These are phyloP conservation scores for Caerostris darwini DNA, from an alignment of 1,140 invertebrate genomes.

Conservation along the genomic window DNA sequence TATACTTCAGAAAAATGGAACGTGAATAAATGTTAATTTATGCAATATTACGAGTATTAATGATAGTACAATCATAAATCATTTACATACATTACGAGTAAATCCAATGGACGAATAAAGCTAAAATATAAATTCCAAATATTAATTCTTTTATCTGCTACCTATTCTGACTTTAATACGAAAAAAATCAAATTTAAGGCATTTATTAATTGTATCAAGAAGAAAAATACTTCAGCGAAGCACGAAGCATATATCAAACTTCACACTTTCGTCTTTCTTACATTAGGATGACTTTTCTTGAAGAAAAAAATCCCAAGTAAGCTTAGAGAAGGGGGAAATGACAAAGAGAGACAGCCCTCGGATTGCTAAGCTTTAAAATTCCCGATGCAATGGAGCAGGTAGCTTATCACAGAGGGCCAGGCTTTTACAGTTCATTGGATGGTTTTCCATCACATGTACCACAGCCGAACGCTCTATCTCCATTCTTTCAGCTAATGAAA, in stretches of 20 bases:
- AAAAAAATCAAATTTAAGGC: background rate
- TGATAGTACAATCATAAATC: too few relatives aligned
- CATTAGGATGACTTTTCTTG: background rate
- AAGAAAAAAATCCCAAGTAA: slow-evolving; percentile 30
- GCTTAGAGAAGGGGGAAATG: background rate
- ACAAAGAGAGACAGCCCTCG: slow-evolving; percentile 41
- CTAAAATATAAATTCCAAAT: too few relatives aligned
- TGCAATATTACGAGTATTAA: too few relatives aligned
- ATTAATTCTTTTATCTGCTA: too few relatives aligned
- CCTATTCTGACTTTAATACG: too few relatives aligned
- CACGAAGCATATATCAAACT: slow-evolving; percentile 5
- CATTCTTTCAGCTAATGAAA: slow-evolving; percentile 49
- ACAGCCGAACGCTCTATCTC: background rate
- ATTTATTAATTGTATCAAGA: background rate
- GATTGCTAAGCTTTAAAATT: slow-evolving; percentile 68
- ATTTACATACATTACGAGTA: too few relatives aligned
- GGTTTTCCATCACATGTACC: slow-evolving; percentile 49
- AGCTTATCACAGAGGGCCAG: slow-evolving; percentile 51
- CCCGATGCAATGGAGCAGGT: slow-evolving; percentile 44
- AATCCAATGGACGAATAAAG: too few relatives aligned
- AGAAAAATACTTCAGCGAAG: background rate
- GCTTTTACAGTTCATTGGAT: slow-evolving; percentile 53
- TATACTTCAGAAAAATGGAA: too few relatives aligned
- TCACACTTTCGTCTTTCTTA: background rate
- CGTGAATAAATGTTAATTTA: too few relatives aligned